phyloP scores from a whole-genome alignment of 2,888 invertebrate genomes.

The Amitus sp. region DNA sequence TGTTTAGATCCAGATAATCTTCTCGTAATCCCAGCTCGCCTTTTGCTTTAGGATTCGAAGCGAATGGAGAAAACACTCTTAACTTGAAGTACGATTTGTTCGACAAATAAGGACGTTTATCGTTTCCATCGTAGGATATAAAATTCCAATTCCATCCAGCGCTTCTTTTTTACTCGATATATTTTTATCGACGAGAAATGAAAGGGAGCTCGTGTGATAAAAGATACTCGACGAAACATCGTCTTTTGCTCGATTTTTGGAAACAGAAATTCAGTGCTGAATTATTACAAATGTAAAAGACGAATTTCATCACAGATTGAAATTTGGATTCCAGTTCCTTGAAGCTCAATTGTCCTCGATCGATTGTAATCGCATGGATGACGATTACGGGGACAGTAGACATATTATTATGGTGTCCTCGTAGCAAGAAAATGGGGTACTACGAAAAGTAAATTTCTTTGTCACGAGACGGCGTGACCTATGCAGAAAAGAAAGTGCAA shows the following conservation, averaged over 20 bases:
- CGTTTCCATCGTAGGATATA: neutral
- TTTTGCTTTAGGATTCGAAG: slow-evolving; percentile 9
- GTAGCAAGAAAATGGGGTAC: neutral
- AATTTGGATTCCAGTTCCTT: too few species aligned
- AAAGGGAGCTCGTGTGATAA: neutral
- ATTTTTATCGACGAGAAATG: neutral
- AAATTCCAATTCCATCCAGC: neutral
- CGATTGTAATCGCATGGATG: too few species aligned
- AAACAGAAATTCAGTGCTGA: too few species aligned
- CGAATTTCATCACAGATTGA: too few species aligned
- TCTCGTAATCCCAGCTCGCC: slow-evolving; percentile 12
- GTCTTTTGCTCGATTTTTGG: too few species aligned
- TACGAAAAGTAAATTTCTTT: slow-evolving; percentile 15
- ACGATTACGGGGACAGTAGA: too few species aligned
- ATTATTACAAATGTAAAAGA: too few species aligned
- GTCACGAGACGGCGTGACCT: slow-evolving; percentile 6
- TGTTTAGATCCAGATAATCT: slow-evolving; percentile 11
- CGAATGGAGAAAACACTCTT: neutral
- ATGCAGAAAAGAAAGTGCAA: slow-evolving; percentile 16
- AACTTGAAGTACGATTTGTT: neutral
- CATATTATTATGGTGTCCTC: neutral
- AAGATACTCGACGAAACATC: too few species aligned
- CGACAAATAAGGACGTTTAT: neutral
- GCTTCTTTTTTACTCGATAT: neutral
- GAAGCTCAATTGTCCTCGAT: too few species aligned